Evolutionary conservation across 2,113 vertebrate genomes (phyloP).

Genomic region (Morone chrysops): DNA sequence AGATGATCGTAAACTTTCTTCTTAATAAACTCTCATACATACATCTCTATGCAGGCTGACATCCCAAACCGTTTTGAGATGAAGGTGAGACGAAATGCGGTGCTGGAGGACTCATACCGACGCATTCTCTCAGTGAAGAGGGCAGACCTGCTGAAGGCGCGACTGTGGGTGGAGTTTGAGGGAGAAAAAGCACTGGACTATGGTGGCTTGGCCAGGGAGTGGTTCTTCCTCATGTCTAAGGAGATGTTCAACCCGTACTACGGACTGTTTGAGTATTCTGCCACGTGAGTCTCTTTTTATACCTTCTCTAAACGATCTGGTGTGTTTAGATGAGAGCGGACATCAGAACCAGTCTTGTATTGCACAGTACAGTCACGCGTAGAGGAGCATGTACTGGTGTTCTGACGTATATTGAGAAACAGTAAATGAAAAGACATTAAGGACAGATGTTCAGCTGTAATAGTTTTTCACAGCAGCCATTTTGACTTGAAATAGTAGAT

Average conservation of each 20-base stretch:
- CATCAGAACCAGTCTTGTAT: not conserved
- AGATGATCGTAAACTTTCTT: not conserved
- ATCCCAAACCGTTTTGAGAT: slow-evolving; percentile 98
- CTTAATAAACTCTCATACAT: not conserved
- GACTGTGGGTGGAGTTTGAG: slow-evolving; percentile 98
- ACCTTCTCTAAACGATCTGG: not conserved
- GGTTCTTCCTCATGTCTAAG: slow-evolving; percentile 99
- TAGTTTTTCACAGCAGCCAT: too few species aligned
- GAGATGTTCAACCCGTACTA: slow-evolving; percentile 99
- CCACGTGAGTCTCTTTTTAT: slow-evolving; percentile 87
- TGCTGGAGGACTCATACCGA: slow-evolving; percentile 97
- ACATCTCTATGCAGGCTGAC: slow-evolving; percentile 85
- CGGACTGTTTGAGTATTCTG: slow-evolving; percentile 98
- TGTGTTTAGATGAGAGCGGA: not conserved
- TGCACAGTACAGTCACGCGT: not conserved
- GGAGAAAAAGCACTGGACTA: slow-evolving; percentile 98
- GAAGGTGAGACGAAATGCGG: slow-evolving; percentile 90
- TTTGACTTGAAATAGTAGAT: too few species aligned
- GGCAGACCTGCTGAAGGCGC: slow-evolving; percentile 93
- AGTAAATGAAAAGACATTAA: slow-evolving; percentile 3
- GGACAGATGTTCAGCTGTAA: not conserved
- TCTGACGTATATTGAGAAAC: not conserved
- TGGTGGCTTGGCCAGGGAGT: slow-evolving; percentile 95
- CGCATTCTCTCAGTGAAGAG: slow-evolving; percentile 93
- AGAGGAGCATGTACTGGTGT: not conserved